phyloP scores from a whole-genome alignment of 2,113 vertebrate genomes.

The Tonatia bakeri region DNA sequence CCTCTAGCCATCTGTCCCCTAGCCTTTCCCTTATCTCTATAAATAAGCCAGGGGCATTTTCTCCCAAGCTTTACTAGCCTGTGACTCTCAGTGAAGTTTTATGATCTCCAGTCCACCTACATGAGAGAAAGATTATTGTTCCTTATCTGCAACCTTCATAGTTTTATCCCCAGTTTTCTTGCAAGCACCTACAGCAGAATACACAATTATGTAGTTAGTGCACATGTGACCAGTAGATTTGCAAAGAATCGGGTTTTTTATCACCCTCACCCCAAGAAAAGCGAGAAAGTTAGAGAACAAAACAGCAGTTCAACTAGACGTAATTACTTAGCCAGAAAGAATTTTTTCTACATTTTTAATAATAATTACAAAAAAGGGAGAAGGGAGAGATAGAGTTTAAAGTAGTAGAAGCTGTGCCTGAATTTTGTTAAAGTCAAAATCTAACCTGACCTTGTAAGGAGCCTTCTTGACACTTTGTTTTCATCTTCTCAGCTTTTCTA shows the following conservation, averaged over 20 bases:
- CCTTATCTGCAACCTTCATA: background rate
- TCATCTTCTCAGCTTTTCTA: background rate
- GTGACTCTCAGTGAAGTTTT: background rate
- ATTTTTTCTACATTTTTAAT: background rate
- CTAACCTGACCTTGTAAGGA: background rate
- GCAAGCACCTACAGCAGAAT: background rate
- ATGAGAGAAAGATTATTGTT: background rate
- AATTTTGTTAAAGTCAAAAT: background rate
- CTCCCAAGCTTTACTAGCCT: background rate
- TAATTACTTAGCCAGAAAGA: background rate
- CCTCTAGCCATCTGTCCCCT: background rate
- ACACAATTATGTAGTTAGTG: background rate
- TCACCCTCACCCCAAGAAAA: background rate
- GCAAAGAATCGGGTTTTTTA: background rate
- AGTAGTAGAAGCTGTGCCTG: background rate
- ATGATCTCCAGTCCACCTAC: background rate
- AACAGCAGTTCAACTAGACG: background rate
- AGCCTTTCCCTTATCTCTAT: background rate
- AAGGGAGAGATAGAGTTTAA: background rate
- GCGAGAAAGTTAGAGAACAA: background rate
- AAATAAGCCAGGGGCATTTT: background rate
- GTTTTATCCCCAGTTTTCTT: background rate
- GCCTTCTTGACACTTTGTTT: background rate
- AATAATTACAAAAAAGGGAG: background rate
- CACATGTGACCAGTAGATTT: background rate